Conservation (phyloP, 2,888 invertebrate species). For the Mesorhabditis sp. region DNA sequence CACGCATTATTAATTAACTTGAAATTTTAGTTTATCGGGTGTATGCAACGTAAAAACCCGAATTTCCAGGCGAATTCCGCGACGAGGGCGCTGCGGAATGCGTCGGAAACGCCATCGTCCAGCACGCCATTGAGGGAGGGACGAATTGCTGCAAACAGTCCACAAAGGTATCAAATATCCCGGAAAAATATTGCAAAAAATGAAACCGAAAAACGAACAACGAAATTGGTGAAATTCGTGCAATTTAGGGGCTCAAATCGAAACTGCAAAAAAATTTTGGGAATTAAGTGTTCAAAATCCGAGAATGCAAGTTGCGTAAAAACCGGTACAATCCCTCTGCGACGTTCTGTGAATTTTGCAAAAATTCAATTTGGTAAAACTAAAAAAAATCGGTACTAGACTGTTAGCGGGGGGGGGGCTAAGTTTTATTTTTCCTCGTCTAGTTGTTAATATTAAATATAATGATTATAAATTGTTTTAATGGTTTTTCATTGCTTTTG, state of each 20-base stretch:
- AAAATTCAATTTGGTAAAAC: too few species aligned
- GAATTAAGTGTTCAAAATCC: too few species aligned
- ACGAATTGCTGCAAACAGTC: neutral
- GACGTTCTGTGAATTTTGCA: too few species aligned
- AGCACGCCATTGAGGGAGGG: slow-evolving; percentile 52
- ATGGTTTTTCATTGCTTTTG: too few species aligned
- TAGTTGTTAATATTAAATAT: too few species aligned
- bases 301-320: too few species aligned
- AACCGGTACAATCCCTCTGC: too few species aligned
- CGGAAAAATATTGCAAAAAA: neutral
- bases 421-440: too few species aligned
- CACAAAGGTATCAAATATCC: neutral
- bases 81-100: slow-evolving; percentile 36
- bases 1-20: neutral
- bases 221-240: neutral
- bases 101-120: slow-evolving; percentile 40
- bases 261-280: too few species aligned
- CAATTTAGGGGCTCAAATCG: slow-evolving; percentile 35
- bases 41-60: neutral
- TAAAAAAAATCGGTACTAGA: too few species aligned
- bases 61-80: slow-evolving; percentile 36
- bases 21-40: neutral
- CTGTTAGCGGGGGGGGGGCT: too few species aligned
- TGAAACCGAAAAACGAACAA: neutral
- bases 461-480: too few species aligned